Percentiles rank a stretch among this genome's conserved stretches.
Evolutionary conservation across 2,797 vertebrate genomes (phyloP).

Genomic region (Dallia pectoralis): DNA sequence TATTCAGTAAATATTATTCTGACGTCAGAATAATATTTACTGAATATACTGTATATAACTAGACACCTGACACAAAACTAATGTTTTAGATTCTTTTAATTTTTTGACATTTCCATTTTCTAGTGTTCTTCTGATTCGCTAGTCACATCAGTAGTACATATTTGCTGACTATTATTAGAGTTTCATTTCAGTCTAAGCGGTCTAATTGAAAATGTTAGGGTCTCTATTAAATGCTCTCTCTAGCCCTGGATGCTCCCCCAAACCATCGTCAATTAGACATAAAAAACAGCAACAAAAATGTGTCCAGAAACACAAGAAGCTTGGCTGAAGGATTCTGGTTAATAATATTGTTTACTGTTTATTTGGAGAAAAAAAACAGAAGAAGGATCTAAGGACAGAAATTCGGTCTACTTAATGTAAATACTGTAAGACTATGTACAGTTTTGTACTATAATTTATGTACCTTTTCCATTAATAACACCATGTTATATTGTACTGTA

Average conservation of each 20-base stretch:
- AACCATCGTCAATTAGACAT: not conserved
- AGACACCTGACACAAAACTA: slow-evolving; percentile 8
- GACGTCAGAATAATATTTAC: slow-evolving; percentile 1
- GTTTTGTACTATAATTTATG: slow-evolving; percentile 69
- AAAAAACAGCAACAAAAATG: slow-evolving; percentile 10
- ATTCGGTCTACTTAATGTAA: slow-evolving; percentile 51
- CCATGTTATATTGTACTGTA: slow-evolving; percentile 49
- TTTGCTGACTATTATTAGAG: slow-evolving; percentile 25
- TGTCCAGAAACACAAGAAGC: slow-evolving; percentile 22
- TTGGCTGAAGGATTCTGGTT: slow-evolving; percentile 36
- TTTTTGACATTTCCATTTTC: slow-evolving; percentile 4
- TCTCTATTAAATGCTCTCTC: not conserved
- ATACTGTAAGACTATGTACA: slow-evolving; percentile 66
- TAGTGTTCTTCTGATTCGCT: slow-evolving; percentile 11
- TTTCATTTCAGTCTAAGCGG: slow-evolving; percentile 13
- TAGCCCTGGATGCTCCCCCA: slow-evolving; percentile 2
- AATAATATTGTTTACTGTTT: slow-evolving; percentile 42
- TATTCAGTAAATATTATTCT: no score
- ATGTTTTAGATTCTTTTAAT: slow-evolving; percentile 5
- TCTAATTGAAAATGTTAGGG: slow-evolving; percentile 13
- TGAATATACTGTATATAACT: not conserved
- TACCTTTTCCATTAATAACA: slow-evolving; percentile 37
- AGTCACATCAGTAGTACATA: slow-evolving; percentile 12
- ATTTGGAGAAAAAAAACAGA: slow-evolving; percentile 47
- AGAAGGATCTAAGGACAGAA: slow-evolving; percentile 18